Base-by-base conservation (phyloP, 2,797 vertebrate genomes). In the Pampus argenteus region DNA sequence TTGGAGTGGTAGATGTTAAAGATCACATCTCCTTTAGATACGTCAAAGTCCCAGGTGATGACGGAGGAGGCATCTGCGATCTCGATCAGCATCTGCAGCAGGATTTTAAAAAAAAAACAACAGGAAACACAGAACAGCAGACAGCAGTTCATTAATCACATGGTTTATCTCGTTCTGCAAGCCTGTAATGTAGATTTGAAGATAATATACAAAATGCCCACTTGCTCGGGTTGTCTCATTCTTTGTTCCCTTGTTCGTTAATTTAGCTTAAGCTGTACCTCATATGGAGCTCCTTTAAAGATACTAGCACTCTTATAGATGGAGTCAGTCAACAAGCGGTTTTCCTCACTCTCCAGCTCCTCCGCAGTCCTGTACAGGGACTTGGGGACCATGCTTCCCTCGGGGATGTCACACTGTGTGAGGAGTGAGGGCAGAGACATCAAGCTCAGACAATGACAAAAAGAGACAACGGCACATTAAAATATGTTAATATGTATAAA, bases 1-100 rank as follows among this genome's bases (percentile, higher is more conserved):
- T 95, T 97, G 57, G 97, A 98, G 85, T 99, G 98, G 75, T 95
- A 99, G 82, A 99, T 97, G 81, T 96, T 97, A 82, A 98, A 99
- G 42, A 96, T 91, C 3, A 98, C 92, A 71, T 99, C 97, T 0
- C 98, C 98, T 92, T 98, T 99, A 79, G 94, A 97, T 74, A 99
- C 95, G 0, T 99, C 98, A 62, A 99, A 99, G 87, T 99, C 98
- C 98, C 98, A 99, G 0, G 97, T 99, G 91, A 99, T 98, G 78
- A 99, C 97, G 0, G 97, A 97, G 0, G 97, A 95, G 5, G 96
- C 94, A 0, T 99, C 97, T 34, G 95, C 92, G 38, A 99, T 97
- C 89, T 98, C 96, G 23, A 99, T 91, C 76, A 96, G 90, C 79
- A 98, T 94, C 97, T 95, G 86, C 8, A 63, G 51, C 23, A 55